Percentiles rank a stretch among this genome's conserved stretches.
These are phyloP conservation scores for Hassar affinis DNA, from an alignment of 2,113 vertebrate genomes.

Conservation along the genomic window DNA sequence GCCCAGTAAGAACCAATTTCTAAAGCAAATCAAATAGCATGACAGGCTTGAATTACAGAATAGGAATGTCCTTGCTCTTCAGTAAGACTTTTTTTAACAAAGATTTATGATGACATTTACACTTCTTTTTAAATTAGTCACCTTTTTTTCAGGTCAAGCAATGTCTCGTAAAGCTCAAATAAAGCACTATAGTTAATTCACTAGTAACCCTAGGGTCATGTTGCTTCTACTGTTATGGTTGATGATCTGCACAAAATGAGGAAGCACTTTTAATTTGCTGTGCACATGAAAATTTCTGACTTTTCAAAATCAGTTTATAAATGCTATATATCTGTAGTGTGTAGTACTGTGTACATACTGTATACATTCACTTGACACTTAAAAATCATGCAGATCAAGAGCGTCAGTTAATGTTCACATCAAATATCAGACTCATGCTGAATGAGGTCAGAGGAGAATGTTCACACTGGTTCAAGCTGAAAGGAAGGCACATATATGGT, in stretches of 20 bases:
- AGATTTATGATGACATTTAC: neutral
- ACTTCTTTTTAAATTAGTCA: neutral
- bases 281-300: no score
- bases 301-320: no score
- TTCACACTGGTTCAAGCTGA: neutral
- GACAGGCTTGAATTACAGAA: neutral
- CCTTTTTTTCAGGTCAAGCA: neutral
- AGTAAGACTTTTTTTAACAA: neutral
- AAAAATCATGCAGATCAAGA: neutral
- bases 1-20: neutral
- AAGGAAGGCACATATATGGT: neutral
- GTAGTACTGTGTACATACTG: no score
- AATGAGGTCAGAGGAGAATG: neutral
- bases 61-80: neutral
- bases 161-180: neutral
- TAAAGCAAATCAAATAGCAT: neutral
- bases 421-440: neutral
- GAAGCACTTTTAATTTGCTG: no score
- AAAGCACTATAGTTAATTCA: neutral
- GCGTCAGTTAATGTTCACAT: neutral
- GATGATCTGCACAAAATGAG: neutral
- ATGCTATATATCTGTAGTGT: no score
- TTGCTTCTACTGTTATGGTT: neutral
- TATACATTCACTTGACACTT: no score
- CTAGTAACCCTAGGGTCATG: neutral